These are phyloP conservation scores for Philonicus albiceps DNA, from an alignment of 2,888 invertebrate species.

Conservation along the genomic window DNA sequence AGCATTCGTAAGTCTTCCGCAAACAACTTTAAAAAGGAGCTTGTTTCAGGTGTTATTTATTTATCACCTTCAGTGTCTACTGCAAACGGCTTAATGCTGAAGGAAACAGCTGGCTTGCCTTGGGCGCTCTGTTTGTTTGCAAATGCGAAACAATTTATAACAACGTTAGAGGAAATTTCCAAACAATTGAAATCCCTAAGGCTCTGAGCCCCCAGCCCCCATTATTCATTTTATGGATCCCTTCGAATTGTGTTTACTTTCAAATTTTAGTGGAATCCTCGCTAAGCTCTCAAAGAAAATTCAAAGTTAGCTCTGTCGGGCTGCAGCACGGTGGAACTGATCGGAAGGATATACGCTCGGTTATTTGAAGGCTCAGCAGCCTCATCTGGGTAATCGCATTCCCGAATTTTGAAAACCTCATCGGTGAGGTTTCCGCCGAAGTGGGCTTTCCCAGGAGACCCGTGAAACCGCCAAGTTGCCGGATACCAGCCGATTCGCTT, in stretches of 20 bases:
- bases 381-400: background rate
- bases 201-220: background rate
- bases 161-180: background rate
- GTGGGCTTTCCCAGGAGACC: background rate
- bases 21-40: background rate
- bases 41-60: background rate
- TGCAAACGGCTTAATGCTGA: background rate
- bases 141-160: constrained; percentile 34
- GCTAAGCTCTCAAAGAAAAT: constrained; percentile 1
- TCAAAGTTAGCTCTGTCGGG: background rate
- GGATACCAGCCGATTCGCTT: background rate
- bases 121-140: background rate
- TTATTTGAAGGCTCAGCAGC: background rate
- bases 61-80: background rate
- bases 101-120: background rate
- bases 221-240: constrained; percentile 17
- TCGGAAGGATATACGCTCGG: background rate
- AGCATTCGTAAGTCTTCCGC: background rate
- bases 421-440: background rate
- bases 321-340: background rate
- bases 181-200: constrained; percentile 28
- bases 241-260: constrained; percentile 25
- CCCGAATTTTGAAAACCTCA: background rate
- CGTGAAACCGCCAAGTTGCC: background rate
- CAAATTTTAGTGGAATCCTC: constrained; percentile 12